Base-by-base conservation (phyloP, 92 coral and sea anemone species). In the Zoanthus sociatus region DNA sequence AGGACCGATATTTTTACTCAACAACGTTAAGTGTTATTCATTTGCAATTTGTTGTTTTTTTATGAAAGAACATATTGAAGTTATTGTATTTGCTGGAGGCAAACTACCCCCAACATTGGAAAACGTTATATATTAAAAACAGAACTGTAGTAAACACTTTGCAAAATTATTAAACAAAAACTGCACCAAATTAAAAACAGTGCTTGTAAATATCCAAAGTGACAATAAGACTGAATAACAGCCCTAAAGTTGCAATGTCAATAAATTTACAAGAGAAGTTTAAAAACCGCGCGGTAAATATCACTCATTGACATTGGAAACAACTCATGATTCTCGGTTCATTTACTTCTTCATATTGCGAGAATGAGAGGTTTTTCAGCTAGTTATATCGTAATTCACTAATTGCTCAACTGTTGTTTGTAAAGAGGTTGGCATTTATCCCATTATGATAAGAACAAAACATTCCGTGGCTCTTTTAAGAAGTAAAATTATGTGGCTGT, bases 31-130 rank as follows among this genome's bases (percentile, higher is more conserved):
- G 26, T 63, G 69, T 16, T 63, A 17, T 63, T 16, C n/a, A 7
- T 20, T 16, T 17, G 69, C 69, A 16, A 16, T 63, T 50, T 50
- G 12, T 50, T 50, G 9, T 50, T 50, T 50, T 26, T 50, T 11
- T 50, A 50, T 50, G 12, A 50, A 50, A 50, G 9, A 71, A 30
- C 51, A n/a, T 74, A 47, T 74, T 47, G 78, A 74, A 47, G 42
- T 47, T 47, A 3, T 47, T 50, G 26, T 74, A 46, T 74, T 74
- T 47, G 78, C 78, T 74, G 58, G 58, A 6, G 60, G 78, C 78
- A 9, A 74, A 46, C 6, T 74, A 47, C 78, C 78, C 78, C 78
- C 58, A 10, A 44, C 78, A 42, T 53, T 16, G 78, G 9, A 74
- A 30, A 45, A 74, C 5, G 58, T 11, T 1, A 9, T 7, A 74